Percentiles rank a stretch among this genome's conserved stretches.
phyloP scores from a whole-genome alignment of 2,113 vertebrate genomes.

The Loxodonta africana region DNA sequence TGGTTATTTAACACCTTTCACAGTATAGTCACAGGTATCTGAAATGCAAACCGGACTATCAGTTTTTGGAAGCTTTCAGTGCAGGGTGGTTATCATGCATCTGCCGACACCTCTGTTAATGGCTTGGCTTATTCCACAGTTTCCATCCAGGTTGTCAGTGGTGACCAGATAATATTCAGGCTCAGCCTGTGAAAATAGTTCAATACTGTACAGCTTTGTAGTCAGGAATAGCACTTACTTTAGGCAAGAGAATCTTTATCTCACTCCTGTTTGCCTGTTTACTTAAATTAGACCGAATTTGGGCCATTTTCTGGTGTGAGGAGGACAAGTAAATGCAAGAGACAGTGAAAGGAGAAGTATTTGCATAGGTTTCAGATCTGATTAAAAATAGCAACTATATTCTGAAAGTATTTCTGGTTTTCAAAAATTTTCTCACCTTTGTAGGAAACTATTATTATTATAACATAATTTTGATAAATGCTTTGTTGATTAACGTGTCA shows the following conservation, averaged over 20 bases:
- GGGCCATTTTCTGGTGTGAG: background rate
- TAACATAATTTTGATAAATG: slow-evolving; percentile 38
- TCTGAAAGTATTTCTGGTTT: background rate
- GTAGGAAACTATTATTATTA: slow-evolving; percentile 23
- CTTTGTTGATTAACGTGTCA: slow-evolving; percentile 33
- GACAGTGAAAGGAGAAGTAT: background rate
- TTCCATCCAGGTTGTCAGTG: slow-evolving; percentile 7
- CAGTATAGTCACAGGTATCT: background rate
- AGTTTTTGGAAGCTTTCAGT: background rate
- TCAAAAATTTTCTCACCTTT: slow-evolving; percentile 6
- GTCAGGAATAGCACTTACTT: background rate
- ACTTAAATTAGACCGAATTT: background rate
- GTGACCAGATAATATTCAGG: background rate
- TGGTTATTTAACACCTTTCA: background rate
- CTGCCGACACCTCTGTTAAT: background rate
- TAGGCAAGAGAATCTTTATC: background rate
- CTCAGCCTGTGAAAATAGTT: background rate
- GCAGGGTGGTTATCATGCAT: background rate
- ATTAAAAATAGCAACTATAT: slow-evolving; percentile 3
- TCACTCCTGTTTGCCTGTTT: background rate
- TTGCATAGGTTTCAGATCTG: slow-evolving; percentile 28
- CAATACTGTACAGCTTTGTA: background rate
- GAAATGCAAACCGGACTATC: background rate
- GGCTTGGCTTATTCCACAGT: background rate
- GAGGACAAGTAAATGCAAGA: background rate